Conservation (phyloP, 2,113 vertebrate species). For the Corythornis madagascariensis region DNA sequence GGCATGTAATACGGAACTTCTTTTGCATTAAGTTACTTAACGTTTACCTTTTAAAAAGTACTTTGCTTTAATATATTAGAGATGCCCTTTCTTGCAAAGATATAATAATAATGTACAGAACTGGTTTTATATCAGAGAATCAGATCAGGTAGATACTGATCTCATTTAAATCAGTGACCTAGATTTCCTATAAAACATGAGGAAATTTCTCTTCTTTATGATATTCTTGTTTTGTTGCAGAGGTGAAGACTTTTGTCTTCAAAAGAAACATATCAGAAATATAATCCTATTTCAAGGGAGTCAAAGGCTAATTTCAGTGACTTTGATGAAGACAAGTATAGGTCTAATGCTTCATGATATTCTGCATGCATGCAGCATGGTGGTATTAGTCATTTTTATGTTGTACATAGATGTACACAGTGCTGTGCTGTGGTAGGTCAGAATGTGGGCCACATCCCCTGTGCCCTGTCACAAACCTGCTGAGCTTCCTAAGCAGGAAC, state of each 20-base stretch:
- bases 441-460: conserved; percentile 19
- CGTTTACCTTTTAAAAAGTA: neutral
- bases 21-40: neutral
- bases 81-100: neutral
- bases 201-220: neutral
- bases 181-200: neutral
- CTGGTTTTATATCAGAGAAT: neutral
- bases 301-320: neutral
- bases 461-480: conserved; percentile 34
- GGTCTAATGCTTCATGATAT: neutral
- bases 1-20: neutral
- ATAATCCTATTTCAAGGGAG: neutral
- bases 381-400: neutral
- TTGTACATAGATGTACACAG: neutral
- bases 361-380: neutral
- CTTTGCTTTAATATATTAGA: neutral
- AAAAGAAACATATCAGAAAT: neutral
- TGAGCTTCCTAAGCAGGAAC: neutral
- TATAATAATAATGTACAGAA: neutral
- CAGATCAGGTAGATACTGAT: neutral
- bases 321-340: neutral
- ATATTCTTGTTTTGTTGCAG: neutral
- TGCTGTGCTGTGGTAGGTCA: neutral
- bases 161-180: neutral
- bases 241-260: neutral